Percentiles rank a stretch among this genome's conserved stretches.
Evolutionary conservation across 2,888 invertebrate species (phyloP).

Genomic region (Bugulina stolonifera): DNA sequence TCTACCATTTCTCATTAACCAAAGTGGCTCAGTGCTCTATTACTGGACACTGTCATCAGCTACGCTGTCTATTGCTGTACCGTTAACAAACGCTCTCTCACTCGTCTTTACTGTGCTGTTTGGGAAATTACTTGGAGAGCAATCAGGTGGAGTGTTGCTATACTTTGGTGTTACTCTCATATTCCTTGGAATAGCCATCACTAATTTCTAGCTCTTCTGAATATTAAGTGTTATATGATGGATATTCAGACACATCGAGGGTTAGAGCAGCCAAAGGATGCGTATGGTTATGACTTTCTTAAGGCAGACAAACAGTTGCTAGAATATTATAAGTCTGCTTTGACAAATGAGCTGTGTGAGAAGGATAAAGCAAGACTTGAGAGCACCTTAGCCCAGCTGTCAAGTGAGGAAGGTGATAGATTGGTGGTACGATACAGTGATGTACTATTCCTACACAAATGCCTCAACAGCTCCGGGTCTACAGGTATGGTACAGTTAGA

Average conservation of each 20-base stretch:
- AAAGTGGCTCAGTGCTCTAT: constrained; percentile 18
- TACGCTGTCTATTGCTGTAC: neutral
- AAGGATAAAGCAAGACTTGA: neutral
- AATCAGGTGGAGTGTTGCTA: neutral
- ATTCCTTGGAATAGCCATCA: neutral
- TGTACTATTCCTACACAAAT: neutral
- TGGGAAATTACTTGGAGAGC: constrained; percentile 21
- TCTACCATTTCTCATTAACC: constrained; percentile 22
- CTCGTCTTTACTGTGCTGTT: constrained; percentile 25
- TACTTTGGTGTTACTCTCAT: constrained; percentile 3
- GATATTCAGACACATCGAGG: too few relatives aligned
- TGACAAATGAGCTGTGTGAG: neutral
- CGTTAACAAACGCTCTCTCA: constrained; percentile 15
- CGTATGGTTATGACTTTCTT: neutral
- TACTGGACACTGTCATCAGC: constrained; percentile 15
- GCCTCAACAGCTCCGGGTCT: neutral
- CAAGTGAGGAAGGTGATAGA: neutral
- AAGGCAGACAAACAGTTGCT: neutral
- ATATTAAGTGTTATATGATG: too few relatives aligned
- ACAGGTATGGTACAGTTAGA: too few relatives aligned
- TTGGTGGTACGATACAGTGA: neutral
- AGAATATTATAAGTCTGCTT: neutral
- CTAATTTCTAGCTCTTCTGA: neutral
- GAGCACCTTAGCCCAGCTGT: neutral
- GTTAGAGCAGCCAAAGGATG: neutral